Conservation (phyloP, 2,113 vertebrate genomes). For the Lepidothrix coronata region DNA sequence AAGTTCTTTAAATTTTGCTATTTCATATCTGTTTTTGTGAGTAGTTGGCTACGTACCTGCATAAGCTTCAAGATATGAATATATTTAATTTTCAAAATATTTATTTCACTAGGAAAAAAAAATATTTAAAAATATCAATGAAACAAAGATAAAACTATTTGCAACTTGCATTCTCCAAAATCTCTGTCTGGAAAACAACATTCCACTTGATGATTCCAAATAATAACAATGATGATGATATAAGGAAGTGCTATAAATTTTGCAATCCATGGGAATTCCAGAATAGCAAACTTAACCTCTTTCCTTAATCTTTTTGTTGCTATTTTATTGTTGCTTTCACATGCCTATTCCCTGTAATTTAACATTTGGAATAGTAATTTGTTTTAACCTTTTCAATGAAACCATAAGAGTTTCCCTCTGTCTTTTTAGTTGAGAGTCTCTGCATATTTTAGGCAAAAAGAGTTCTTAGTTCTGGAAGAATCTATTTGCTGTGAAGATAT, state of each 20-base stretch:
- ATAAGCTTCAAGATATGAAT: not conserved
- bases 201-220: slow-evolving; percentile 3
- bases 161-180: not conserved
- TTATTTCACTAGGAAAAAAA: slow-evolving; percentile 15
- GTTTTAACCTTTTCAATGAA: slow-evolving; percentile 6
- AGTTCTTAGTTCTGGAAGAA: not conserved
- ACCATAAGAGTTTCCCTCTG: not conserved
- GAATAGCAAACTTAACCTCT: not conserved
- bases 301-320: not conserved
- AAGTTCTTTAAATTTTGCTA: not conserved
- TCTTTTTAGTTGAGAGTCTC: not conserved
- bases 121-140: slow-evolving; percentile 1
- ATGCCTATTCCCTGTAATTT: not conserved
- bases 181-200: not conserved
- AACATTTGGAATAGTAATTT: slow-evolving; percentile 17
- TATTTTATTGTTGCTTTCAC: slow-evolving; percentile 5
- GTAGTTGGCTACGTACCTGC: not conserved
- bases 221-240: not conserved
- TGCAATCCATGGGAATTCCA: not conserved
- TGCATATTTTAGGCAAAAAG: not conserved
- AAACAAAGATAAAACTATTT: slow-evolving; percentile 24
- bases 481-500: not conserved
- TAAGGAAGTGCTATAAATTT: slow-evolving; percentile 29
- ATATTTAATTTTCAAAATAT: not conserved
- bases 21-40: not conserved